Percentiles rank a stretch among this genome's conserved stretches.
Evolutionary conservation across 2,888 invertebrate species (phyloP).

Genomic region (Sminthurides aquaticus): DNA sequence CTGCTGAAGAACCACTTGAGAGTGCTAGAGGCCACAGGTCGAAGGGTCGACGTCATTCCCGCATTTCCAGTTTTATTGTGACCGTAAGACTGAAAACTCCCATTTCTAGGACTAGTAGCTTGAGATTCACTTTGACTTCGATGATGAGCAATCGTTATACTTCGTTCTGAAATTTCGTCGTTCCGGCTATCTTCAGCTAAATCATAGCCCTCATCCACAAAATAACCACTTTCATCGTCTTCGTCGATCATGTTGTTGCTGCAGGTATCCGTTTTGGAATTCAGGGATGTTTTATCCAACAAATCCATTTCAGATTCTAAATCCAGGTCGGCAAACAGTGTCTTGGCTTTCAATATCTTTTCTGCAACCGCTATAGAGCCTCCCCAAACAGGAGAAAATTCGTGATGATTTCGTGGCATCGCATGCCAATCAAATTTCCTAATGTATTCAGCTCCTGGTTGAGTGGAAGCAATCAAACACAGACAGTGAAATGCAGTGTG

Average conservation of each 20-base stretch:
- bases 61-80: not conserved
- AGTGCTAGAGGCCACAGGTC: conserved; percentile 1
- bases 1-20: not conserved
- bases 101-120: conserved; percentile 5
- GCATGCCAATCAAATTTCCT: conserved; percentile 56
- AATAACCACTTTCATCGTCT: conserved; percentile 27
- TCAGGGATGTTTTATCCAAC: conserved; percentile 32
- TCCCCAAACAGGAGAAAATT: conserved; percentile 39
- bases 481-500: conserved; percentile 83
- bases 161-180: not conserved
- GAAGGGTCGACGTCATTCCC: not conserved
- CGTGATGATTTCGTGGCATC: conserved; percentile 40
- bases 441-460: conserved; percentile 71
- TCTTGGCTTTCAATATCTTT: conserved; percentile 7
- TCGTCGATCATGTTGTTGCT: conserved; percentile 33
- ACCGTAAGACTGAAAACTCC: not conserved
- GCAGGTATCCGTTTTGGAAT: conserved; percentile 32
- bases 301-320: conserved; percentile 22
- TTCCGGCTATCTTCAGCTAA: conserved; percentile 7
- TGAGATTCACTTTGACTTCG: conserved; percentile 41
- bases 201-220: conserved; percentile 15
- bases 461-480: conserved; percentile 76
- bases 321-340: conserved; percentile 21
- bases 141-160: conserved; percentile 22
- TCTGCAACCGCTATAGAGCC: not conserved